These are phyloP conservation scores for Colaptes auratus DNA, from an alignment of 2,113 vertebrate genomes.

Conservation along the genomic window DNA sequence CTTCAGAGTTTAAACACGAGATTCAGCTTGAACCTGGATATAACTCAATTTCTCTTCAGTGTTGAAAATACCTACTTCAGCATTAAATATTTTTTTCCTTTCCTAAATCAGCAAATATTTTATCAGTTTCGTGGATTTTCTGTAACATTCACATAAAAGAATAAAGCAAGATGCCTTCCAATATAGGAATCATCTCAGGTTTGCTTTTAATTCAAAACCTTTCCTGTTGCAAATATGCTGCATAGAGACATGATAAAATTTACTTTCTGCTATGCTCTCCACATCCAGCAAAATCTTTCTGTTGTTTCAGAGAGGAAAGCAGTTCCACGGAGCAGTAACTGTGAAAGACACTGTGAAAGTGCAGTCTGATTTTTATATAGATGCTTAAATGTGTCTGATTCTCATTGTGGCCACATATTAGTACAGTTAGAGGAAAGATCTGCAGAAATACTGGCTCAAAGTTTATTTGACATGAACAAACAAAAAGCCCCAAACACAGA, in stretches of 20 bases:
- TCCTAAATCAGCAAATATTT: constrained; percentile 25
- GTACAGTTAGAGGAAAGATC: neutral
- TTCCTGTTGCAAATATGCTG: neutral
- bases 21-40: constrained; percentile 60
- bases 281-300: neutral
- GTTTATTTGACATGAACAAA: too few relatives aligned
- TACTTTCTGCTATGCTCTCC: neutral
- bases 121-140: constrained; percentile 17
- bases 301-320: neutral
- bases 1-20: constrained; percentile 69
- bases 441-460: neutral
- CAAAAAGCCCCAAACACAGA: too few relatives aligned
- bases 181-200: neutral
- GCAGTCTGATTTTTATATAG: neutral
- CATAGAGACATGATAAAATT: neutral
- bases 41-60: constrained; percentile 67
- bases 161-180: neutral
- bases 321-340: neutral
- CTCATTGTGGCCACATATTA: neutral
- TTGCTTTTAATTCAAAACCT: neutral
- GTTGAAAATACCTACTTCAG: constrained; percentile 49
- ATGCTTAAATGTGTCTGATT: neutral
- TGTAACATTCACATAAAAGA: neutral
- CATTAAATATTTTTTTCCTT: constrained; percentile 62
- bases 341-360: neutral